These are phyloP conservation scores for Pandemis cinnamomeana DNA, from an alignment of 2,888 invertebrate species.

Conservation along the genomic window DNA sequence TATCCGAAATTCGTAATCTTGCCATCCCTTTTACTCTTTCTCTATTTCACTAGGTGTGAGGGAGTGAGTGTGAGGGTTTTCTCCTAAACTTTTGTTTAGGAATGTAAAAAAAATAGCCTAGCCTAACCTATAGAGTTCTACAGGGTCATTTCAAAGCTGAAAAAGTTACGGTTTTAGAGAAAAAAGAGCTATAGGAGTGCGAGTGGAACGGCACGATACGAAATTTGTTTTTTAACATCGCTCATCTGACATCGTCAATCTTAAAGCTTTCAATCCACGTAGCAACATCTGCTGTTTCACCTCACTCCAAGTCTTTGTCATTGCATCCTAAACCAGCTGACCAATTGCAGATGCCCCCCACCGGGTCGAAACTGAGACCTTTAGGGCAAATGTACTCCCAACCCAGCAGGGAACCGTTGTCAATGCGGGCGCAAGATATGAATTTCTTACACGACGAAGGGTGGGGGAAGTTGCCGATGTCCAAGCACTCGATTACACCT, in stretches of 20 bases:
- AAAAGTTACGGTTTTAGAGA: too few relatives aligned
- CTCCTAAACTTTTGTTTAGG: too few relatives aligned
- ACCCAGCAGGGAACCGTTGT: slow-evolving; percentile 90
- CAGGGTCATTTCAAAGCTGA: too few relatives aligned
- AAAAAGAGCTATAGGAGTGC: too few relatives aligned
- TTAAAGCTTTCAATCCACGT: not conserved
- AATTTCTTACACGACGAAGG: slow-evolving; percentile 96
- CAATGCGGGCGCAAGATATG: slow-evolving; percentile 93
- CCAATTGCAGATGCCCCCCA: slow-evolving; percentile 97
- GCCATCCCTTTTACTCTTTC: too few relatives aligned
- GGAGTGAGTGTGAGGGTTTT: too few relatives aligned
- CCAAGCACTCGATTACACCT: slow-evolving; percentile 92
- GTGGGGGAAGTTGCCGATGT: slow-evolving; percentile 96
- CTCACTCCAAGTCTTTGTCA: slow-evolving; percentile 72
- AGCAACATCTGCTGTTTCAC: not conserved
- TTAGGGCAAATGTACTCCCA: slow-evolving; percentile 96
- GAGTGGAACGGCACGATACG: not conserved
- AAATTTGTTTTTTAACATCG: not conserved
- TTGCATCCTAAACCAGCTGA: slow-evolving; percentile 91
- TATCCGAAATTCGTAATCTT: too few relatives aligned
- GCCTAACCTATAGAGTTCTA: too few relatives aligned
- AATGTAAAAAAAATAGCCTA: too few relatives aligned
- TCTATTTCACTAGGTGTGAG: too few relatives aligned
- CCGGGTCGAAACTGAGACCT: slow-evolving; percentile 93
- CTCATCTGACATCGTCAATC: not conserved